Conservation (phyloP, 1,140 invertebrate genomes). For the Lasioglossum baleicum region DNA sequence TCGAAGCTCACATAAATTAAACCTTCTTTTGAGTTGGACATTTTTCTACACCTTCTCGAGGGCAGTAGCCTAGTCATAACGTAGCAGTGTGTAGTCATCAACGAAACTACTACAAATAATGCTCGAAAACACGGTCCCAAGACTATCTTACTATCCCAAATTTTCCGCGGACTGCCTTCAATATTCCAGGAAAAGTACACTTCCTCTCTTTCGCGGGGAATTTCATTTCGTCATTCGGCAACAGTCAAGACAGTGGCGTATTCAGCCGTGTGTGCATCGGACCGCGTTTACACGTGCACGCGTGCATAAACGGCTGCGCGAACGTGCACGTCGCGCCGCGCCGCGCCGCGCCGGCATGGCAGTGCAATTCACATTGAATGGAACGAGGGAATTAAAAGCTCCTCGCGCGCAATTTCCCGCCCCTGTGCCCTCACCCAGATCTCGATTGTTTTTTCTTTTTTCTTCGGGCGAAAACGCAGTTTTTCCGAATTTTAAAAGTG, state of each 20-base stretch:
- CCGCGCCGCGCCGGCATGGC: background rate
- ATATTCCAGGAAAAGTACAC: no score
- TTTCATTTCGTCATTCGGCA: background rate
- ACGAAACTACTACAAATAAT: no score
- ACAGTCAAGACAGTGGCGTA: background rate
- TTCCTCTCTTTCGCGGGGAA: background rate
- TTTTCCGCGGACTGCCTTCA: background rate
- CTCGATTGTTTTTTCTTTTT: no score
- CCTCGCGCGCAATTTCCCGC: slow-evolving; percentile 11
- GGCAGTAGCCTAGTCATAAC: no score
- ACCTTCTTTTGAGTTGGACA: no score
- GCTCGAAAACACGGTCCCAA: no score
- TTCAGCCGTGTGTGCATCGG: background rate
- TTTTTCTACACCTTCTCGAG: no score
- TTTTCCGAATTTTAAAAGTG: background rate
- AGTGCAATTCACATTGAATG: slow-evolving; percentile 21
- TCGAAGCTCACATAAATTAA: no score
- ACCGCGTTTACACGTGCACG: no score
- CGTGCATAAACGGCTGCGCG: background rate
- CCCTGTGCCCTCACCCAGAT: background rate
- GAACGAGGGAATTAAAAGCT: slow-evolving; percentile 42
- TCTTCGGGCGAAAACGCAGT: background rate
- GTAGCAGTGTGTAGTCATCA: no score
- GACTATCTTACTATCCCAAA: no score
- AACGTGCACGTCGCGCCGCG: background rate